Evolutionary conservation across 2,888 invertebrate species (phyloP).

Genomic region (Strigamia maritima): DNA sequence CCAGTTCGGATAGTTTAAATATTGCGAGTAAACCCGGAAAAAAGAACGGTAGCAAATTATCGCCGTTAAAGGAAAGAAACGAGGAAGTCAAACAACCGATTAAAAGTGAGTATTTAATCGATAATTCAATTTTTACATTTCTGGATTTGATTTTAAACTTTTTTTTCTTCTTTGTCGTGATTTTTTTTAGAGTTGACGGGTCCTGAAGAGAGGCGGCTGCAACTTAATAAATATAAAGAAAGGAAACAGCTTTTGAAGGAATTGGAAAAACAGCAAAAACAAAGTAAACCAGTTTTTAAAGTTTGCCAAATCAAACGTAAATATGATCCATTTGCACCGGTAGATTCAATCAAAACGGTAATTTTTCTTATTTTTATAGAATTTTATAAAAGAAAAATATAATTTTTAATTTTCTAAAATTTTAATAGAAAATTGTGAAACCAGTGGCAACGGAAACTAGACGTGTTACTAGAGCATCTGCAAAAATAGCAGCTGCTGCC

Average conservation of each 20-base stretch:
- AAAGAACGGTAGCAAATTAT: background rate
- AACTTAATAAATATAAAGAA: background rate
- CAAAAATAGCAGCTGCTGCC: background rate
- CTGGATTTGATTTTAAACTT: background rate
- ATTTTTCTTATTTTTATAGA: background rate
- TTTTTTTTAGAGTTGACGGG: background rate
- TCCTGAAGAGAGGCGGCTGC: background rate
- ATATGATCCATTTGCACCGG: background rate
- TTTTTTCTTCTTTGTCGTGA: background rate
- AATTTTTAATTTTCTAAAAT: background rate
- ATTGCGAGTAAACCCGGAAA: background rate
- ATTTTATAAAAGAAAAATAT: background rate
- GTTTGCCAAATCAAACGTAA: background rate
- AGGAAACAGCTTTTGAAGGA: conserved; percentile 15
- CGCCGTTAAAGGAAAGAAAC: background rate
- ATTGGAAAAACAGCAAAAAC: background rate
- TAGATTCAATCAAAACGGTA: background rate
- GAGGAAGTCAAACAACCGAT: background rate
- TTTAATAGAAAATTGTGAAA: background rate
- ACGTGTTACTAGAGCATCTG: background rate
- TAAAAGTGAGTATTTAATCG: background rate
- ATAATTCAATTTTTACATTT: background rate
- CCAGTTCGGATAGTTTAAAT: background rate
- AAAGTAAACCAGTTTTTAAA: background rate
- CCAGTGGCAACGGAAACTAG: background rate